Base-by-base conservation (phyloP, 2,888 invertebrate species). In the Trachelus iudaicus region DNA sequence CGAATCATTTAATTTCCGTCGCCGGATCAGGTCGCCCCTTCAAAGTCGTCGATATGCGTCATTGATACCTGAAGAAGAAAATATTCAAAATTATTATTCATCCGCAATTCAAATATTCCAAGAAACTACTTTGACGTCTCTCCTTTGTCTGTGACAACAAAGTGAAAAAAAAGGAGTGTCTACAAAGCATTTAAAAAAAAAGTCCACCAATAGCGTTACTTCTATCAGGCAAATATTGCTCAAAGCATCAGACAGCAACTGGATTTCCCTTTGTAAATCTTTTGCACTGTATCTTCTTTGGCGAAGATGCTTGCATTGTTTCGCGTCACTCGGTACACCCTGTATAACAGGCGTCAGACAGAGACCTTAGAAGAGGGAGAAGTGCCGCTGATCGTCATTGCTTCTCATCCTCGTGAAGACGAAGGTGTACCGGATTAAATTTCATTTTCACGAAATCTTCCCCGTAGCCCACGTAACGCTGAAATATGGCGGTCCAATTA, bases 401-500 rank as follows among this genome's bases (percentile, higher is more conserved):
- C 15, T 56, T 23, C 9, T 56, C 9, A 23, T 56, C 23, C 23
- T 2, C 56, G 56, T 9, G 9, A 56, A 2, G 56, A 56, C 2
- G 56, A 56, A 56, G 56, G 23, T 23, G 56, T 23, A 56, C 71
- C 33, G 31, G 31, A 31, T 33, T 71, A 71, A 71, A 71, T 71
- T 71, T 71, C 11, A 71, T 34, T 31, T 30, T 35, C 74, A 23
- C 12, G 13, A 34, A 12, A 74, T 74, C 56, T 34, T 35, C 30
- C 23, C 74, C n/a, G 74, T 30, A 74, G 23, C 74, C 11, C 35
- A 23, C 35, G 35, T 34, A 34, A 35, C 35, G 56, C 13, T 34
- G 73, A 78, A 76, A 76, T 30, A 73, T 12, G 73, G 23, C 40
- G 71, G 73, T 80, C 34, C 76, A 81, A 86, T 86, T 84, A 81